Evolutionary conservation across 2,797 vertebrate genomes (phyloP).

Genomic region (Halcyon leucocephala): DNA sequence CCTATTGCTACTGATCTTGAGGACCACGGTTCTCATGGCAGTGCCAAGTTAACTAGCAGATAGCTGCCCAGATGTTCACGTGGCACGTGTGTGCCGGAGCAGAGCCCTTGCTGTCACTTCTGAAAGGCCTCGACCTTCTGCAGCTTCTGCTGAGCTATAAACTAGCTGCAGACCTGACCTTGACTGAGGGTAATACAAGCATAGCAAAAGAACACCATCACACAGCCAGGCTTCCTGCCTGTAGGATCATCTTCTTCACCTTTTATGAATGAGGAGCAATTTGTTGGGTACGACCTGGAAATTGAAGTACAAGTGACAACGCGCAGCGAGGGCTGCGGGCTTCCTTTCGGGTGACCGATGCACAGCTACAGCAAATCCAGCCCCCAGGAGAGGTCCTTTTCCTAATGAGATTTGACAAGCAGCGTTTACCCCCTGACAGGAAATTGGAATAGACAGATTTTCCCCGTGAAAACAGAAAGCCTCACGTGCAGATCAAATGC

Average conservation of each 20-base stretch:
- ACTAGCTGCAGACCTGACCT: not conserved
- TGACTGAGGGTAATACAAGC: fast-evolving
- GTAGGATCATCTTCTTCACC: not conserved
- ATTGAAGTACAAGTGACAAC: not conserved
- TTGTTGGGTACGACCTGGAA: constrained; percentile 21
- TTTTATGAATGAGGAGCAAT: not conserved
- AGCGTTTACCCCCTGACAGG: constrained; percentile 11
- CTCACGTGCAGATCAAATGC: not conserved
- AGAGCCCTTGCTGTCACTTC: not conserved
- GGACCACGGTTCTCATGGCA: not conserved
- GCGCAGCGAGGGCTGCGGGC: not conserved
- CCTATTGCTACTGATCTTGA: not conserved
- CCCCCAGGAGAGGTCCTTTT: not conserved
- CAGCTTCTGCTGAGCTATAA: not conserved
- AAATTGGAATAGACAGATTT: constrained; percentile 26
- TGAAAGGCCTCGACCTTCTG: not conserved
- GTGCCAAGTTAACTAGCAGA: not conserved
- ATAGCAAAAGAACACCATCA: not conserved
- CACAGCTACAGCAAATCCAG: not conserved
- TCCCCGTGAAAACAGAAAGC: constrained; percentile 12
- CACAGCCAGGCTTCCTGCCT: not conserved
- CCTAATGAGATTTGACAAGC: constrained; percentile 52
- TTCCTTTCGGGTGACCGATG: constrained; percentile 14
- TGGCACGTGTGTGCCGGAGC: fast-evolving
- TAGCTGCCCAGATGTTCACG: fast-evolving